Base-by-base conservation (phyloP, 2,888 invertebrate species). In the Lottia scabra region DNA sequence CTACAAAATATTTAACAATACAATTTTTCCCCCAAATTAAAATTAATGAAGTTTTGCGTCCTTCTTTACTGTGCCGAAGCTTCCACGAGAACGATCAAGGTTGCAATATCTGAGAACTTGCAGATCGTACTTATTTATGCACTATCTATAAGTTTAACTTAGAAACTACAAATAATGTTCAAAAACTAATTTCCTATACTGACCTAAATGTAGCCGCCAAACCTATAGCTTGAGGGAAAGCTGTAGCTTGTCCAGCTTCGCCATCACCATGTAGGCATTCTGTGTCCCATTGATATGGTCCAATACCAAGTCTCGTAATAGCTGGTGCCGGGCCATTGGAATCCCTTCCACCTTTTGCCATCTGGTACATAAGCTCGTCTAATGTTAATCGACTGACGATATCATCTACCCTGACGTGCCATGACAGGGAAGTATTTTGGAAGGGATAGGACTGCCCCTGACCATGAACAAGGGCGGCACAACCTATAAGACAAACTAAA, bases 191-290 rank as follows among this genome's bases (percentile, higher is more conserved):
- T 30, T 30, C 30, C 5, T 30, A 30, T 2, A 43, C 72, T 69
- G 76, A 87, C 87, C 85, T 87, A 76, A 87, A 88, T n/a, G 87
- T 75, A 15, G 88, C 87, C 1, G 86, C 86, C 13, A 88, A 78
- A 38, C 87, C 87, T n/a, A 88, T 68, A 6, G 88, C 83, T 75
- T 88, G 85, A 5, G 87, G 87, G 67, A 88, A 88, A 2, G 85
- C 80, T 2, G 88, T 88, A 2, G 88, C 86, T 45, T 83, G 77
- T 8, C 87, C 87, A 2, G 86, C 84, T 16, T 74, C 67, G 0
- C 81, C 86, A 63, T 85, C 87, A 5, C 88, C 88, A 12, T 85
- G 73, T 16, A 87, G 77, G 78, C 88, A 88, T 72, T 88, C 88
- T 4, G 87, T 84, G 67, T 84, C 83, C 86, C 86, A 88, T 19